These are phyloP conservation scores for Natrix natrix DNA, from an alignment of 2,797 vertebrate genomes.

Conservation along the genomic window DNA sequence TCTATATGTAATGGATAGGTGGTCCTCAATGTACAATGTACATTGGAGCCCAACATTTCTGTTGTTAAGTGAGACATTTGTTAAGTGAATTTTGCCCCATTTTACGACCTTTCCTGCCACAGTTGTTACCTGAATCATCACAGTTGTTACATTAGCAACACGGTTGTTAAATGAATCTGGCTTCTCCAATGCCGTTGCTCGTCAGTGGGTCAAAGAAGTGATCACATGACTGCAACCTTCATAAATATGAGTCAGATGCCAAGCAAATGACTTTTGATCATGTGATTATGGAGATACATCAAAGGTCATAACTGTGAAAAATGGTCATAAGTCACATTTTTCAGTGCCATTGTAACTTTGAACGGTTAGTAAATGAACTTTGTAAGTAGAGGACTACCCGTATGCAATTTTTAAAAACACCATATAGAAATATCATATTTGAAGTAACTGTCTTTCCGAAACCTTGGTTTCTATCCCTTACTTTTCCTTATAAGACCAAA, in stretches of 20 bases:
- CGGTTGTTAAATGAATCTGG: background rate
- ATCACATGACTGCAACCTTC: background rate
- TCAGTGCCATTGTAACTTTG: background rate
- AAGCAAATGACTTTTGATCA: background rate
- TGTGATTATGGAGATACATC: background rate
- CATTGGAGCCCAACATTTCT: background rate
- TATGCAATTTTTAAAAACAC: background rate
- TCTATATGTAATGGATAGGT: background rate
- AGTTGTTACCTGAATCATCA: background rate
- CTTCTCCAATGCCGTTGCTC: background rate
- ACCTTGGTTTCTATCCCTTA: background rate
- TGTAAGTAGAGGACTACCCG: background rate
- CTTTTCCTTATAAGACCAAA: background rate
- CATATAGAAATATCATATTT: background rate
- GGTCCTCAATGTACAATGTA: background rate
- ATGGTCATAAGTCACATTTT: background rate
- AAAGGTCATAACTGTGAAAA: background rate
- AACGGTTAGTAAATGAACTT: background rate
- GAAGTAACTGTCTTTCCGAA: background rate
- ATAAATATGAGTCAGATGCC: background rate
- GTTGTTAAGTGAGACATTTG: background rate
- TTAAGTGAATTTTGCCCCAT: background rate
- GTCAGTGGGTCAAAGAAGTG: no score
- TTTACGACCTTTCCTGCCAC: background rate
- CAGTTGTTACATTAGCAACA: background rate